Conservation (phyloP, 1,140 invertebrate species). For the Eueides isabella region DNA sequence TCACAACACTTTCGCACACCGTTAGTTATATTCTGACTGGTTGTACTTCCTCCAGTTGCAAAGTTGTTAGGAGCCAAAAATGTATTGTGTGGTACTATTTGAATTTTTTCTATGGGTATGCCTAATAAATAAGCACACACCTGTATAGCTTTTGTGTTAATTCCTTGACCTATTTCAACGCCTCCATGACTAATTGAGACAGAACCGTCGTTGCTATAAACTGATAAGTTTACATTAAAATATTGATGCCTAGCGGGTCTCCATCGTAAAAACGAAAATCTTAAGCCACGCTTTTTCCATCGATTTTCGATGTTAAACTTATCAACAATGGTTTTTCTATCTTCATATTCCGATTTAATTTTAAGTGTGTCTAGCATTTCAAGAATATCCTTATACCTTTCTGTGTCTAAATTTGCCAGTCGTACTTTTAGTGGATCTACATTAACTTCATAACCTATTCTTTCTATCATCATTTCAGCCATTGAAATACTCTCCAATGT, state of each 20-base stretch:
- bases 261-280: constrained; percentile 86
- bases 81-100: constrained; percentile 85
- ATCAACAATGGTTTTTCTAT: constrained; percentile 81
- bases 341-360: constrained; percentile 83
- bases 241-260: constrained; percentile 79
- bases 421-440: constrained; percentile 88
- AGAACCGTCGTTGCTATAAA: constrained; percentile 89
- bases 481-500: constrained; percentile 85
- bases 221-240: constrained; percentile 85
- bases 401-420: constrained; percentile 83
- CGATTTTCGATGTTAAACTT: constrained; percentile 87
- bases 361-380: constrained; percentile 84
- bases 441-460: constrained; percentile 86
- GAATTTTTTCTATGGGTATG: constrained; percentile 85
- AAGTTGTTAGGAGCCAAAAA: constrained; percentile 83
- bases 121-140: constrained; percentile 87
- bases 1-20: constrained; percentile 54
- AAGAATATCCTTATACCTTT: constrained; percentile 61
- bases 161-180: constrained; percentile 39
- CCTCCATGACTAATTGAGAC: constrained; percentile 89
- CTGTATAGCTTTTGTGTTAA: constrained; percentile 89
- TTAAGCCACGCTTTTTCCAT: constrained; percentile 89
- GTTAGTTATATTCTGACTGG: constrained; percentile 51
- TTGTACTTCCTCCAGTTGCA: constrained; percentile 84
- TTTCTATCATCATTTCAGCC: constrained; percentile 92